Percentiles rank a stretch among this genome's conserved stretches.
These are phyloP conservation scores for Caenorhabditis becei DNA, from an alignment of 2,888 invertebrate genomes.

Conservation along the genomic window DNA sequence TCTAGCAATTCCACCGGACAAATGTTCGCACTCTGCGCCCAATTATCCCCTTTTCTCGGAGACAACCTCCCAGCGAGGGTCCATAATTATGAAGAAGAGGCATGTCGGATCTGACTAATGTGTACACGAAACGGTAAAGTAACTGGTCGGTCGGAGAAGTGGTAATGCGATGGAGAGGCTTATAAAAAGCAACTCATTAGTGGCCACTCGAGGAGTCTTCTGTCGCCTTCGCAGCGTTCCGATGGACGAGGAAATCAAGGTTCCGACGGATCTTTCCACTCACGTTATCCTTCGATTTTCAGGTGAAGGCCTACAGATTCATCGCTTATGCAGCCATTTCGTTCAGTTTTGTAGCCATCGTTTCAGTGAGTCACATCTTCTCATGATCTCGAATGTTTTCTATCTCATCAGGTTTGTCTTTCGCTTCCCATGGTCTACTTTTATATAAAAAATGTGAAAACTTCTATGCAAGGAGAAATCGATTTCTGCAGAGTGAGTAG, in stretches of 20 bases:
- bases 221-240: background rate
- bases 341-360: constrained; percentile 54
- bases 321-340: constrained; percentile 59
- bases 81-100: constrained; percentile 13
- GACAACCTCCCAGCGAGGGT: background rate
- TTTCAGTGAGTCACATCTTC: constrained; percentile 38
- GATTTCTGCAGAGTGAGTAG: constrained; percentile 47
- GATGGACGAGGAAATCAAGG: constrained; percentile 38
- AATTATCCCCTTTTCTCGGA: background rate
- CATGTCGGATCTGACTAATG: constrained; percentile 13
- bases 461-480: constrained; percentile 47
- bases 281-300: background rate
- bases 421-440: constrained; percentile 57
- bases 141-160: constrained; percentile 18
- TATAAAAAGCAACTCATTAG: constrained; percentile 9
- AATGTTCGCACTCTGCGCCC: constrained; percentile 19
- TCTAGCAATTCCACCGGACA: background rate
- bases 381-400: background rate
- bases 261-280: background rate
- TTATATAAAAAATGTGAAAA: constrained; percentile 39
- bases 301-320: constrained; percentile 57
- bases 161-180: background rate
- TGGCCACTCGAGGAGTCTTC: background rate
- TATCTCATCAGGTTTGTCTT: constrained; percentile 37
- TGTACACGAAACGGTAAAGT: constrained; percentile 28